Evolutionary conservation across 2,888 invertebrate genomes (phyloP).

Genomic region (Drosophila barbarae): DNA sequence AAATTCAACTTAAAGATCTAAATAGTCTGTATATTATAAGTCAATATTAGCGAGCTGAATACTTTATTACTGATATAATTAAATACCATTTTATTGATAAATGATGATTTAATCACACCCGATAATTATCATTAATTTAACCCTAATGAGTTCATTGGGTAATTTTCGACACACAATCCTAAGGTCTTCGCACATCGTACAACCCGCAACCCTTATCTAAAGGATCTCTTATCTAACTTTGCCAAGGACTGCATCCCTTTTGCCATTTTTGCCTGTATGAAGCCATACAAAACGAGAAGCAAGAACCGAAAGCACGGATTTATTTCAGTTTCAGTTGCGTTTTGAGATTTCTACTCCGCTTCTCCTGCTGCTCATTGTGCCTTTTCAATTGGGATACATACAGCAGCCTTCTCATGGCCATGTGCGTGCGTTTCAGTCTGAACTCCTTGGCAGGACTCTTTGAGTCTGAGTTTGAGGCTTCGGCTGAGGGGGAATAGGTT

Average conservation of each 20-base stretch:
- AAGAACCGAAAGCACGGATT: constrained; percentile 54
- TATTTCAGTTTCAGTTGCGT: constrained; percentile 64
- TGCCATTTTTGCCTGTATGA: not conserved
- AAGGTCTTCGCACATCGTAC: constrained; percentile 10
- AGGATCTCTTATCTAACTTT: constrained; percentile 18
- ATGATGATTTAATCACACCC: not conserved
- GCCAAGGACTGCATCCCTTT: constrained; percentile 20
- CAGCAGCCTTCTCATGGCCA: constrained; percentile 19
- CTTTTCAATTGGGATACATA: constrained; percentile 61
- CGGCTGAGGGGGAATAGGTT: constrained; percentile 28
- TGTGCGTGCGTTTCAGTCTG: constrained; percentile 19
- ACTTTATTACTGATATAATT: not conserved
- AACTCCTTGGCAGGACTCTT: constrained; percentile 27
- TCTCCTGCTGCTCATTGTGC: constrained; percentile 26
- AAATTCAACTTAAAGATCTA: not conserved
- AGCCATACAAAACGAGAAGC: constrained; percentile 37
- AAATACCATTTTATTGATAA: not conserved
- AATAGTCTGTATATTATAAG: not conserved
- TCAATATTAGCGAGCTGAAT: not conserved
- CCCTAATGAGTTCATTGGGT: constrained; percentile 9
- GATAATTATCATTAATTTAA: constrained; percentile 15
- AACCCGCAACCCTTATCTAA: constrained; percentile 3
- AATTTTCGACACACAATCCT: constrained; percentile 2
- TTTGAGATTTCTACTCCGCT: constrained; percentile 56
- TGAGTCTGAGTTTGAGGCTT: constrained; percentile 35